Base-by-base conservation (phyloP, 2,113 vertebrate genomes). In the Sciurus niger region DNA sequence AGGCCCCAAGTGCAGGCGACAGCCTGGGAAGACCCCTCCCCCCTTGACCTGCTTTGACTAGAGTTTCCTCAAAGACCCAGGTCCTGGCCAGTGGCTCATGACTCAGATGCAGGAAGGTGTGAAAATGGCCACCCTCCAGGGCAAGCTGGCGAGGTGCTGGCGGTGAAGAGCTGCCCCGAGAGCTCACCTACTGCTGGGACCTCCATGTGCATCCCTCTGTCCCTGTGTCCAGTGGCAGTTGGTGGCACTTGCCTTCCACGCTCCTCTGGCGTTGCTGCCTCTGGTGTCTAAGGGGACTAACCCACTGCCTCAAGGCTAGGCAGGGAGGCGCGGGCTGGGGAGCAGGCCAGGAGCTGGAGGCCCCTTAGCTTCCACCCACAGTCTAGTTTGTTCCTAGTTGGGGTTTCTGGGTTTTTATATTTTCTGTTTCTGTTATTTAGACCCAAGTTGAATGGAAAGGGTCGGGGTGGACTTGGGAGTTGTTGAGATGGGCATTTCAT, bases 31-130 rank as follows among this genome's bases (percentile, higher is more conserved):
- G 53, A 34, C 37, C 12, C 24, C 67, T 79, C 51, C 89, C 5
- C 7, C 12, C 14, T 10, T 14, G 46, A 32, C 43, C 46, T 40
- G 11, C 22, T 9, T 4, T 4, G 32, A 30, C 8, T 2, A 46
- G 22, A 0, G 2, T 37, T n/a, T 37, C 8, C 28, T n/a, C 24
- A 1, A 4, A 37, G 1, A 17, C 18, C 48, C 0, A 0, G n/a
- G 18, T 11, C 76, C 68, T 3, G 10, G 37, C 25, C n/a, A 20
- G 37, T 77, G 22, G 9, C 51, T 58, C 63, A 32, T 25, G 34
- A 20, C 24, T 40, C 28, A 18, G 40, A 9, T 8, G 30, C 11
- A 34, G 30, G 65, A 67, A 28, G 12, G 65, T 30, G 4, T 67
- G 65, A 30, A 12, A 32, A 30, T 32, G 13, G 63, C 63, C 65